Evolutionary conservation across 2,888 invertebrate species (phyloP), one percentile per base, ranked within the genome.

Genomic region (Diploptera punctata): DNA sequence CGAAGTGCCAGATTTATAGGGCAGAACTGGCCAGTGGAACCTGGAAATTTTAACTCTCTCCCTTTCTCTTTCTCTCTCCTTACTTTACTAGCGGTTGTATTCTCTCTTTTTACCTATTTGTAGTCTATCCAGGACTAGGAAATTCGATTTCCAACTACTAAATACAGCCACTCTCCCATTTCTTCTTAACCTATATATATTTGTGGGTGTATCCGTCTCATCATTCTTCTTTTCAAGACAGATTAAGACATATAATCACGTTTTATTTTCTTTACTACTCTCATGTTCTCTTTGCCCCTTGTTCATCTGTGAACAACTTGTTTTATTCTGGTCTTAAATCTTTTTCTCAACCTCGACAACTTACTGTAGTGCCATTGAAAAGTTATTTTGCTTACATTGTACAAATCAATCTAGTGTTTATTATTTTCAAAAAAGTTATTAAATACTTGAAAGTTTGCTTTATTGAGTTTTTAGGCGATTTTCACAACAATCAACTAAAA

Each of bases 1-100:
- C 26, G 21, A 47, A 67, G 47, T 47, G 31, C 31, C 67, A 49
- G 47, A 67, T 67, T 67, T 67, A 67, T 67, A 26, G 9, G 49
- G 31, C 19, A 47, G 38, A 44, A 65, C 65, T 26, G 65, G 65
- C 18, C 65, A 65, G 38, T 65, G 13, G 65, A 24, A 47, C 49
- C 67, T 24, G 44, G 29, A 9, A 67, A 67, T 47, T 67, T 44
- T 65, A 24, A 38, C 65, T 44, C 43, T 31, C 38, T 24, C 16
- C 0, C 10, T 18, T 38, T 61, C 29, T 61, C 44, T 2, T 21
- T 65, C 43, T 13, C 16, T 61, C 31, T 65, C 38, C 2, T 3
- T 26, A 5, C 33, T n/a, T n/a, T 7, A 33, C 33, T 33, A 33
- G n/a, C n/a, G 7, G 3, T 26, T n/a, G 5, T 52, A 5, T 57